Percentiles rank a stretch among this genome's conserved stretches.
phyloP scores from a whole-genome alignment of 2,888 invertebrate species.

The Eupithecia centaureata region DNA sequence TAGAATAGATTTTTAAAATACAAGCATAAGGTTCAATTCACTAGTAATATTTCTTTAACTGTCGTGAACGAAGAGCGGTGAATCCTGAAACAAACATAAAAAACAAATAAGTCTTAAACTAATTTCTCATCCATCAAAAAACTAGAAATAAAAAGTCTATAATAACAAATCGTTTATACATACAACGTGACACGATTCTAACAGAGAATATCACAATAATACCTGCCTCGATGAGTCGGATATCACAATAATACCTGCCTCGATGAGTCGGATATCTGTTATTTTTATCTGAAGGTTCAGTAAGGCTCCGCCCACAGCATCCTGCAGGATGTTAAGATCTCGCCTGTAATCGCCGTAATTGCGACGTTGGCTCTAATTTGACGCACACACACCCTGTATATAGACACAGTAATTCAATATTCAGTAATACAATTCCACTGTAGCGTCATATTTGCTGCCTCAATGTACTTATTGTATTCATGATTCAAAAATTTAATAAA shows the following conservation, averaged over 20 bases:
- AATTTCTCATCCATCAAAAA: neutral
- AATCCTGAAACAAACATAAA: too few relatives aligned
- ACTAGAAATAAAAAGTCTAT: neutral
- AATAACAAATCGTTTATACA: neutral
- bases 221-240: neutral
- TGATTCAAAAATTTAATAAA: too few relatives aligned
- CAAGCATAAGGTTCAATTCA: too few relatives aligned
- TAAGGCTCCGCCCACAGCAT: constrained; percentile 54
- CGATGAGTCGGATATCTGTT: neutral
- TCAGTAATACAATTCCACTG: constrained; percentile 6
- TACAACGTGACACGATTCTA: neutral
- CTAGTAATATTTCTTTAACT: too few relatives aligned
- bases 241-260: neutral
- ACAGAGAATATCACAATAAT: neutral
- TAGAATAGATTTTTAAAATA: too few relatives aligned
- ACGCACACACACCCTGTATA: constrained; percentile 53
- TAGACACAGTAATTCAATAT: neutral
- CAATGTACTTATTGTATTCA: neutral
- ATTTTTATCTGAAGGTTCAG: constrained; percentile 14
- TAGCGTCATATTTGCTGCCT: neutral
- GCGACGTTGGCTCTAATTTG: constrained; percentile 67
- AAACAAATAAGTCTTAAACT: too few relatives aligned
- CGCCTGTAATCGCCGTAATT: constrained; percentile 71
- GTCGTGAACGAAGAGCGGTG: too few relatives aligned
- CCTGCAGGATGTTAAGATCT: constrained; percentile 62